Evolutionary conservation across 2,113 vertebrate species (phyloP), one percentile per base, ranked within the genome.

Genomic region (Pongo pygmaeus): DNA sequence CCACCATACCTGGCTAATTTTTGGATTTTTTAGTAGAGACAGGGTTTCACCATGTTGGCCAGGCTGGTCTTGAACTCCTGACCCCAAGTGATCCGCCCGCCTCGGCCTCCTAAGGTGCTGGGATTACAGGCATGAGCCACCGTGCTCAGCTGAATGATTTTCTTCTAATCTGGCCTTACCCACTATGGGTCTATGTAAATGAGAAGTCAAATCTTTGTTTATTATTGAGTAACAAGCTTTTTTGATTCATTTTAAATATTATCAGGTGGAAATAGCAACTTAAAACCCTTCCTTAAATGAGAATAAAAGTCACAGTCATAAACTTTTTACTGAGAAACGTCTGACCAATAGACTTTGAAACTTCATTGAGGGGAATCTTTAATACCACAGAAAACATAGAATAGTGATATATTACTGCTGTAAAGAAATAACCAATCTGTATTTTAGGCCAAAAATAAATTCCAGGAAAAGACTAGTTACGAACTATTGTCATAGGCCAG

Each of bases 371-470:
- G 86, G 5, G 75, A 92, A 61, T 92, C n/a, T 90, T 96, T 43
- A 84, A 50, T 46, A 32, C 55, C 79, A 50, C 14, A 85, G 48
- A 94, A 95, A 64, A 74, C 48, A 14, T 5, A 83, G 52, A 91
- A 84, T 75, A 64, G 22, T 84, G 52, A 84, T 93, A 32, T 16
- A 32, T 57, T 90, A 57, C 40, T 89, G 0, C 38, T 83, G 0
- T 79, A 61, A 88, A 81, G 67, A 95, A 75, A 2, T 86, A 81
- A 87, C 64, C 18, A 59, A 18, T 79, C 18, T 88, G 25, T 64
- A 46, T 52, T 88, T 94, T 93, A 89, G 38, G 50, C 57, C 57
- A 96, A 84, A 93, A 92, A 52, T 93, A 79, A 96, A 90, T 87
- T 91, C 10, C 50, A 79, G 4, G 40, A 88, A 94, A 91, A 94